These are phyloP conservation scores for Erynnis tages DNA, from an alignment of 2,888 invertebrate genomes.

Conservation along the genomic window DNA sequence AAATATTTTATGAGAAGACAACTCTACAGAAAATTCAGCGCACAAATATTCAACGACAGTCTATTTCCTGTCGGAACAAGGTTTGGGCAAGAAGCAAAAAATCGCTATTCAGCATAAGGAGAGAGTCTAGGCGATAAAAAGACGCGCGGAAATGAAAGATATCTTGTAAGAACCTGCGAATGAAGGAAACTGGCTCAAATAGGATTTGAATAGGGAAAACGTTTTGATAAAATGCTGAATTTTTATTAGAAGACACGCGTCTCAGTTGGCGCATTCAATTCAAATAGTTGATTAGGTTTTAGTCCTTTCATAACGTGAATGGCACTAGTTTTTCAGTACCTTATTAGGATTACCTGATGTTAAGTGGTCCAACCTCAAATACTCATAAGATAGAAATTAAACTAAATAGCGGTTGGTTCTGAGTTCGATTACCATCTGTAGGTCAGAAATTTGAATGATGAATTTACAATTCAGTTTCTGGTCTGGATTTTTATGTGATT, in stretches of 20 bases:
- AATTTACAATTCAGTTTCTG: too few species aligned
- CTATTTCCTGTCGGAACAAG: slow-evolving; percentile 23
- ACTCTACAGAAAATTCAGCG: slow-evolving; percentile 5
- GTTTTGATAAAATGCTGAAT: slow-evolving; percentile 13
- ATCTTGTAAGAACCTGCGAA: slow-evolving; percentile 28
- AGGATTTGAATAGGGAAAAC: slow-evolving; percentile 23
- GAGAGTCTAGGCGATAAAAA: slow-evolving; percentile 25
- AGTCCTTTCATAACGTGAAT: too few species aligned
- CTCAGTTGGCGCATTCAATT: background rate
- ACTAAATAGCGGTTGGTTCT: too few species aligned
- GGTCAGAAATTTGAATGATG: too few species aligned
- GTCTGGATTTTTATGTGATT: too few species aligned
- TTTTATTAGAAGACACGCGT: slow-evolving; percentile 1
- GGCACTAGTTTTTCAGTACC: too few species aligned
- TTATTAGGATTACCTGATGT: too few species aligned
- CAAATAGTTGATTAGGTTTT: too few species aligned
- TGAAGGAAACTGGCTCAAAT: slow-evolving; percentile 29
- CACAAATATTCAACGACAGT: slow-evolving; percentile 21
- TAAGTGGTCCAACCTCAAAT: too few species aligned
- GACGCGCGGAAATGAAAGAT: slow-evolving; percentile 32
- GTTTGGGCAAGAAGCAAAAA: slow-evolving; percentile 24
- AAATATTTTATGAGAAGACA: background rate
- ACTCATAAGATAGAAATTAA: too few species aligned
- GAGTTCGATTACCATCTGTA: too few species aligned
- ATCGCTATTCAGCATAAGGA: slow-evolving; percentile 26